phyloP scores from a whole-genome alignment of 2,113 vertebrate genomes.

The Bombycilla garrulus region DNA sequence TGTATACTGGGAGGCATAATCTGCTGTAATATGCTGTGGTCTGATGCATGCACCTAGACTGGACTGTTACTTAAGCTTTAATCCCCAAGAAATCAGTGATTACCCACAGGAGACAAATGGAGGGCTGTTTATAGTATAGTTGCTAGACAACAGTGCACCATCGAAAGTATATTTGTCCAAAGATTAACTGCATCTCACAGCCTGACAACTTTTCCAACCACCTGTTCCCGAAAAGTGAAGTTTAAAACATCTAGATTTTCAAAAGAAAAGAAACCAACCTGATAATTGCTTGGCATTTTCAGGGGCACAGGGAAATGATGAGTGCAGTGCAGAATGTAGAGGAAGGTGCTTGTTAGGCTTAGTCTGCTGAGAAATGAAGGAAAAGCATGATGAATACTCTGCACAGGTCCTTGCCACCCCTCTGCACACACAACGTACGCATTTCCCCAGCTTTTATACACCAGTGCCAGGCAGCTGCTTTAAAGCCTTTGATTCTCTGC shows the following conservation, averaged over 20 bases:
- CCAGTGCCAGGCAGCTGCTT: not conserved
- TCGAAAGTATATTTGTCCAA: slow-evolving; percentile 14
- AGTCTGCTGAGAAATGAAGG: not conserved
- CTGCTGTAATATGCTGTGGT: slow-evolving; percentile 35
- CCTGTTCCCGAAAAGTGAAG: not conserved
- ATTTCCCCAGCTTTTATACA: not conserved
- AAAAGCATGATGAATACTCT: not conserved
- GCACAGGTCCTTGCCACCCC: not conserved
- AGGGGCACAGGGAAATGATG: not conserved
- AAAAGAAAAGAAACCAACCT: not conserved
- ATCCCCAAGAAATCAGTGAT: slow-evolving; percentile 61
- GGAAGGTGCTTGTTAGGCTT: not conserved
- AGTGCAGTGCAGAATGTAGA: not conserved
- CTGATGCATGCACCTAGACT: slow-evolving; percentile 56
- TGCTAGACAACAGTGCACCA: not conserved
- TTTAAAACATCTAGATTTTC: not conserved
- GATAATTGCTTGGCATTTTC: not conserved
- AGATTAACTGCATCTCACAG: slow-evolving; percentile 9
- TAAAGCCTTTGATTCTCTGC: not conserved
- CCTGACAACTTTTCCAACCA: not conserved
- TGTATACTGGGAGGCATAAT: slow-evolving; percentile 26
- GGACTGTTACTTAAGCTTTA: slow-evolving; percentile 66
- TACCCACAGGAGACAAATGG: slow-evolving; percentile 43
- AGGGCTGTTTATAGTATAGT: slow-evolving; percentile 52
- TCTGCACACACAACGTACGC: not conserved